Evolutionary conservation across 1,140 invertebrate genomes (phyloP).

Genomic region (Charaxes varanes): DNA sequence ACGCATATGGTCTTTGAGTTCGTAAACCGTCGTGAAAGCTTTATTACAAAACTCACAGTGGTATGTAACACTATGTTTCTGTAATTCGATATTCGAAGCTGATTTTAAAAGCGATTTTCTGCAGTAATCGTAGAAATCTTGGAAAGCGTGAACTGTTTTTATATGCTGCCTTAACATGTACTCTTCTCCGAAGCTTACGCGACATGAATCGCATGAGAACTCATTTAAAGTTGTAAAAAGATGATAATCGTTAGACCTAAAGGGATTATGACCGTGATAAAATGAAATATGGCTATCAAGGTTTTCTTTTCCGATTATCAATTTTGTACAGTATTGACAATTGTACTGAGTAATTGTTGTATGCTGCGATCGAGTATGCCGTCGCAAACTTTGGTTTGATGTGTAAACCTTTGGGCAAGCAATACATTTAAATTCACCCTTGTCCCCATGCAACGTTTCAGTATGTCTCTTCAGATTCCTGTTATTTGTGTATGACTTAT

Average conservation of each 20-base stretch:
- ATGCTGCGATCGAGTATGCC: conserved; percentile 32
- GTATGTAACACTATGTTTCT: conserved; percentile 15
- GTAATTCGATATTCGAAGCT: too few species aligned
- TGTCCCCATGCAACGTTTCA: conserved; percentile 41
- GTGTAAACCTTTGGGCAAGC: conserved; percentile 49
- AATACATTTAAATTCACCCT: conserved; percentile 34
- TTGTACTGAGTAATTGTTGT: conserved; percentile 13
- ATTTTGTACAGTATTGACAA: conserved; percentile 28
- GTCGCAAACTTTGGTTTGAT: conserved; percentile 44
- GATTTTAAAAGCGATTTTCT: conserved; percentile 29
- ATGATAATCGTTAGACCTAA: conserved; percentile 9
- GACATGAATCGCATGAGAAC: conserved; percentile 30
- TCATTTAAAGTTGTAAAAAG: conserved; percentile 1
- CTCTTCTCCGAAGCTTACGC: conserved; percentile 29
- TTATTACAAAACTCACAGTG: conserved; percentile 40
- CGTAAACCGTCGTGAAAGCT: conserved; percentile 28
- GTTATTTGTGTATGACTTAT: conserved; percentile 40
- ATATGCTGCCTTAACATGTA: conserved; percentile 37
- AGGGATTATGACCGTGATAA: conserved; percentile 17
- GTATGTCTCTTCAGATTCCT: conserved; percentile 42
- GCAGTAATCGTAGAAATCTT: conserved; percentile 51
- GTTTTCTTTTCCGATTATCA: conserved; percentile 26
- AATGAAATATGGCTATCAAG: conserved; percentile 22
- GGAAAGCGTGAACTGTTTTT: conserved; percentile 40
- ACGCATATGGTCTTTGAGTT: conserved; percentile 45